These are phyloP conservation scores for Palythoa heliodiscus DNA, from an alignment of 92 coral and sea anemone species.

Conservation along the genomic window DNA sequence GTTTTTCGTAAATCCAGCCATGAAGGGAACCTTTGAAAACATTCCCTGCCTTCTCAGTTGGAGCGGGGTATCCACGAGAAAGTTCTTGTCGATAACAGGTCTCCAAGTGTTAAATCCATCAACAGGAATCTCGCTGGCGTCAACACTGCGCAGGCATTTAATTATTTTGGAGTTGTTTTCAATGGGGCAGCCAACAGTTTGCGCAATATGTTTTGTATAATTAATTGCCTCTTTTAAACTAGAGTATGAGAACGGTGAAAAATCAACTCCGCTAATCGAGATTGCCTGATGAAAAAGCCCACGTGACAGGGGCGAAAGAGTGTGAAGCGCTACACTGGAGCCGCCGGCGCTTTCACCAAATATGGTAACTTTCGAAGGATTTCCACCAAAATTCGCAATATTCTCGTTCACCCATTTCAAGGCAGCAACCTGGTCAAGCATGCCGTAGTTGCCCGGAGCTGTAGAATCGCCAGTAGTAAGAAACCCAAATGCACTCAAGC, in stretches of 20 bases:
- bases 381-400: slow-evolving; percentile 39
- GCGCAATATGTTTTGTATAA: slow-evolving; percentile 46
- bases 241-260: slow-evolving; percentile 45
- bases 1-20: slow-evolving; percentile 53
- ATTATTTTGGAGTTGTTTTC: slow-evolving; percentile 27
- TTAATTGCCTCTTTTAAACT: slow-evolving; percentile 24
- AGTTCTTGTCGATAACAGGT: slow-evolving; percentile 58
- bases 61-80: slow-evolving; percentile 53
- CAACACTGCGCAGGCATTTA: slow-evolving; percentile 44
- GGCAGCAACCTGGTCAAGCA: slow-evolving; percentile 49
- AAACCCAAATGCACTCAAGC: slow-evolving; percentile 63
- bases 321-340: slow-evolving; percentile 28
- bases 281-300: slow-evolving; percentile 41
- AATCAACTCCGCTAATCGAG: slow-evolving; percentile 58
- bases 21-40: slow-evolving; percentile 33
- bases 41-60: slow-evolving; percentile 32
- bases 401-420: slow-evolving; percentile 45
- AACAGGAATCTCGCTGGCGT: slow-evolving; percentile 33
- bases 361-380: slow-evolving; percentile 40
- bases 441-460: slow-evolving; percentile 57
- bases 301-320: slow-evolving; percentile 41
- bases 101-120: slow-evolving; percentile 39
- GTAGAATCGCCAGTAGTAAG: slow-evolving; percentile 61
- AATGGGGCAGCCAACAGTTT: slow-evolving; percentile 34
- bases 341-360: slow-evolving; percentile 47